Conservation (phyloP, 2,113 vertebrate species). For the Sander vitreus region DNA sequence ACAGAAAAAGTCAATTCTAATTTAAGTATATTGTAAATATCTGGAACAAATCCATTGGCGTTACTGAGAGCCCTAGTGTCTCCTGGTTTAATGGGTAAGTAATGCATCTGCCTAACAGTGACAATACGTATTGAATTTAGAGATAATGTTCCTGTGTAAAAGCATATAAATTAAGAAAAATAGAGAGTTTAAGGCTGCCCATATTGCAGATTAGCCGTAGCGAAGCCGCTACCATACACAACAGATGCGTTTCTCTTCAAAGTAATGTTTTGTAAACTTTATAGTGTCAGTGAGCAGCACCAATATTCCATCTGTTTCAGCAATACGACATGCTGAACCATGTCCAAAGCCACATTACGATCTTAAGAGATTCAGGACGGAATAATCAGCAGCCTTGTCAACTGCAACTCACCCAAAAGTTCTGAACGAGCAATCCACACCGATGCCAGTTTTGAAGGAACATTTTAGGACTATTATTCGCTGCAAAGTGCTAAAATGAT, state of each 20-base stretch:
- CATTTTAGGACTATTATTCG: background rate
- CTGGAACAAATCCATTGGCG: slow-evolving; percentile 11
- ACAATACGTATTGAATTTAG: slow-evolving; percentile 5
- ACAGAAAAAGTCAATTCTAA: background rate
- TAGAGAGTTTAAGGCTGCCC: fast-evolving
- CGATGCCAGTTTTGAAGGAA: background rate
- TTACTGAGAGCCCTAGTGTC: background rate
- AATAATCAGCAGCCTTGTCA: background rate
- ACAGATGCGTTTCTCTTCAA: background rate
- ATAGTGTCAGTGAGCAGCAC: background rate
- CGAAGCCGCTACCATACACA: background rate
- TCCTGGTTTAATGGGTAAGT: background rate
- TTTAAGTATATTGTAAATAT: background rate
- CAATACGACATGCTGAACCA: background rate
- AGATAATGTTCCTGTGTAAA: background rate
- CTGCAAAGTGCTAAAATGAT: background rate
- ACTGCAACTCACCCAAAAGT: background rate
- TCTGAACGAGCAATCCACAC: background rate
- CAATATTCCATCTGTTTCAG: background rate
- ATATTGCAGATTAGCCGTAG: background rate
- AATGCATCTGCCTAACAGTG: background rate
- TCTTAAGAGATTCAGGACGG: background rate
- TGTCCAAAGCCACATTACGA: background rate
- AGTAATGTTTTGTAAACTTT: background rate
- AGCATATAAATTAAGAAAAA: slow-evolving; percentile 4